Evolutionary conservation across 1,140 invertebrate genomes (phyloP), one percentile per base, ranked within the genome.

Genomic region (Trinorchestia longiramus): DNA sequence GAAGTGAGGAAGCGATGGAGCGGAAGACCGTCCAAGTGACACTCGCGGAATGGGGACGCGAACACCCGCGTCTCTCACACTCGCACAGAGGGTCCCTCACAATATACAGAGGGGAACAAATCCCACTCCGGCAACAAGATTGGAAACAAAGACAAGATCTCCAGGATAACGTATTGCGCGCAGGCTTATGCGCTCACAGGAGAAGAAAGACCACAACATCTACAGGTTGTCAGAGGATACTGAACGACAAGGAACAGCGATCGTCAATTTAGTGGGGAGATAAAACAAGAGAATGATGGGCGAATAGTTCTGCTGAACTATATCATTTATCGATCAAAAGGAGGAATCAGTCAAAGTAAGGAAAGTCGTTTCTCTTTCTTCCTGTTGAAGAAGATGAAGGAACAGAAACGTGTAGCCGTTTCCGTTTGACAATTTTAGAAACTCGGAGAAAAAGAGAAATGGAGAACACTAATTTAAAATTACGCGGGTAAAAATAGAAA

Each of bases 31-130:
- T 15, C 92, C 92, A 94, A 94, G 92, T 94, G 92, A 94, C 92
- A 94, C 43, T 40, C 43, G 44, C 43, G 92, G 43, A n/a, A 94
- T 94, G 92, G 92, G 92, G 92, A 47, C 92, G 92, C 92, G 44
- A 43, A 91, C 41, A 28, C 88, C 41, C 3, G 88, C 88, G 11
- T 90, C 88, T 90, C 88, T 90, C 44, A 23, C 88, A 91, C 41
- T 43, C 88, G 41, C 43, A 91, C 88, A 42, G 88, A 91, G 88
- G 88, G 88, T 40, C 92, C 92, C 44, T 45, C 43, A 94, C 92
- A 94, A 94, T 94, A 94, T 94, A 94, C 43, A 44, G 92, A 94
- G 92, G 92, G 92, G 92, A 94, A 94, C 92, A 94, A 94, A 94
- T 94, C 92, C 92, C 43, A 43, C 92, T 94, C 43, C 44, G 44